Evolutionary conservation across 2,797 vertebrate genomes (phyloP), one percentile per base, ranked within the genome.

Genomic region (Crypturellus tataupa): DNA sequence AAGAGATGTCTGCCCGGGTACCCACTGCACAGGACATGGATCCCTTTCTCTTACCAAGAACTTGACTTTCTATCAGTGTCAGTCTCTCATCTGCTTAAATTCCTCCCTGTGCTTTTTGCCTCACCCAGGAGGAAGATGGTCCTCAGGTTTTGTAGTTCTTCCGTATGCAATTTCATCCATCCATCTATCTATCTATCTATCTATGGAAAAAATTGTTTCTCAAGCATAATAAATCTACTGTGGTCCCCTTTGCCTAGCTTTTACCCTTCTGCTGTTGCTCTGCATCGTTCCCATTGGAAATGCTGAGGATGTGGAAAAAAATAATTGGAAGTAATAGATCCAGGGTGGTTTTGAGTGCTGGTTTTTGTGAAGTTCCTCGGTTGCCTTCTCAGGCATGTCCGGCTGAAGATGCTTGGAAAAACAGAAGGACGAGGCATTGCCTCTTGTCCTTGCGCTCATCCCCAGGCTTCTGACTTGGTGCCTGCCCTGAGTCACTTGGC

Each of bases 251-350:
- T 68, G 70, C 27, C 53, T 80, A 51, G 58, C 23, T 47, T 68
- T 84, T 53, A 14, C 68, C 24, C 21, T 1, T 1, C 18, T 62
- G 68, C 19, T 0, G 0, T 56, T 87, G 39, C 65, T 71, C 10
- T 42, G 25, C 9, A 1, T 84, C 68, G 31, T 33, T 78, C 16
- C 13, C 9, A 6, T 53, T 35, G 64, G 40, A 90, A 87, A 7
- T 56, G 49, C 67, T 76, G 84, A 81, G 49, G 31, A 18, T 12
- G 0, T 29, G 70, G 12, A 24, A 56, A 75, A 14, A 8, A 37
- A 49, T 68, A 35, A 58, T 68, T 49, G 23, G 29, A 64, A 49
- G 39, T 59, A 75, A 42, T 17, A 56, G 58, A 83, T 40, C 33
- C 33, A 6, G 16, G 70, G 44, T 0, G 5, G 10, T 51, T 78